Percentiles rank a stretch among this genome's conserved stretches.
Conservation (phyloP, 2,797 vertebrate species). For the Brotula barbata region DNA sequence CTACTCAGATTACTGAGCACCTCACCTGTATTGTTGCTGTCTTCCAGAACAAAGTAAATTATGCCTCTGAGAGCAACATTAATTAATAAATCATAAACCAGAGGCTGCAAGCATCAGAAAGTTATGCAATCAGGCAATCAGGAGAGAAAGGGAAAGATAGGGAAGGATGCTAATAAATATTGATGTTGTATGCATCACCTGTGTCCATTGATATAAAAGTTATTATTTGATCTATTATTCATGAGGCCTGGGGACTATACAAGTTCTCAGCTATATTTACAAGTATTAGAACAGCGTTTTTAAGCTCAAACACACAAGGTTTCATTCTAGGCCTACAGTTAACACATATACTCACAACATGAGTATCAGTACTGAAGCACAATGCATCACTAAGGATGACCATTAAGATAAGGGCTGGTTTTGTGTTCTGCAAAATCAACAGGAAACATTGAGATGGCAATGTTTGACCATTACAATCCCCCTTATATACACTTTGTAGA, state of each 20-base stretch:
- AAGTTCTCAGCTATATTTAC: slow-evolving; percentile 20
- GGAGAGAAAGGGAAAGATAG: not conserved
- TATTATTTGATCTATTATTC: slow-evolving; percentile 56
- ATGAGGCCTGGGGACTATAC: slow-evolving; percentile 40
- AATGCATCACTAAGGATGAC: slow-evolving; percentile 7
- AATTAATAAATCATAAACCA: slow-evolving; percentile 71
- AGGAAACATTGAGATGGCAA: slow-evolving; percentile 12
- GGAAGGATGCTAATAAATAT: slow-evolving; percentile 43
- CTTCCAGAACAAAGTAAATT: slow-evolving; percentile 40
- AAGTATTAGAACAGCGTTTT: slow-evolving; percentile 24
- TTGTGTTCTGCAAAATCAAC: not conserved
- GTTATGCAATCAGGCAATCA: slow-evolving; percentile 58
- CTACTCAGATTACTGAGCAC: slow-evolving; percentile 35
- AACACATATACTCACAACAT: not conserved
- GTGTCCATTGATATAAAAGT: slow-evolving; percentile 35
- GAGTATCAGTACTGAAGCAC: not conserved
- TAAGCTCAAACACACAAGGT: not conserved
- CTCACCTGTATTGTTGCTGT: slow-evolving; percentile 57
- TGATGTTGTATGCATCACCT: slow-evolving; percentile 43
- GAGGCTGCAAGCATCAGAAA: slow-evolving; percentile 55
- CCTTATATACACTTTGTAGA: too few relatives aligned
- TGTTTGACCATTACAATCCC: not conserved
- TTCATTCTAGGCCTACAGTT: not conserved
- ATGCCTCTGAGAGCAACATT: slow-evolving; percentile 61
- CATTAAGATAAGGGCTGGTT: slow-evolving; percentile 20